phyloP scores from a whole-genome alignment of 2,888 invertebrate genomes.

The Atrina japonica region DNA sequence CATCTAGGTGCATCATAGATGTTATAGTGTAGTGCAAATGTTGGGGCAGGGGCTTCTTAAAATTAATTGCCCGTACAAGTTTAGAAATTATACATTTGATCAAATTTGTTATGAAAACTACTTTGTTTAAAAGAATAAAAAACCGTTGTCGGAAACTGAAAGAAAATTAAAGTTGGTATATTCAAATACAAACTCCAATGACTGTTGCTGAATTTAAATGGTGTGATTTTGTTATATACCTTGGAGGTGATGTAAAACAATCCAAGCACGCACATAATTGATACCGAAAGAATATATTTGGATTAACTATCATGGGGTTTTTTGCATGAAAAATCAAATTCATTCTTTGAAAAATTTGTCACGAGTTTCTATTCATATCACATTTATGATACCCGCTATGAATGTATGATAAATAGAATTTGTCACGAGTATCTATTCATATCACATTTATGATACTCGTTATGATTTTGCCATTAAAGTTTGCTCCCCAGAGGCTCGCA shows the following conservation, averaged over 20 bases:
- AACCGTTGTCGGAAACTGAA: conserved; percentile 6
- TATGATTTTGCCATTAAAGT: too few relatives aligned
- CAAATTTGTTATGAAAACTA: conserved; percentile 22
- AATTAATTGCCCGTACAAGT: conserved; percentile 19
- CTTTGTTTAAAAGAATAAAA: conserved; percentile 4
- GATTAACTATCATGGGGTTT: conserved; percentile 4
- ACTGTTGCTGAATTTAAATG: background rate
- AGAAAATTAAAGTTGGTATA: conserved; percentile 19
- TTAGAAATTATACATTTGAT: conserved; percentile 17
- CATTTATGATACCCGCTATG: too few relatives aligned
- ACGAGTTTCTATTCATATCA: too few relatives aligned
- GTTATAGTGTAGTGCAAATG: conserved; percentile 18
- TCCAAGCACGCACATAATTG: background rate
- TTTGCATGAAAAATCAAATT: background rate
- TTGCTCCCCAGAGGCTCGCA: too few relatives aligned
- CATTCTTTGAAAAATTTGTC: conserved; percentile 15
- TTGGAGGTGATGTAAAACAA: conserved; percentile 4
- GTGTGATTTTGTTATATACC: conserved; percentile 7
- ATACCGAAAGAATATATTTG: conserved; percentile 7
- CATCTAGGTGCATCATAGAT: conserved; percentile 21
- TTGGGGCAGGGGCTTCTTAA: conserved; percentile 5
- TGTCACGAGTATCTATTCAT: too few relatives aligned
- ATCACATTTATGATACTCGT: too few relatives aligned
- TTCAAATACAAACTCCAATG: conserved; percentile 20
- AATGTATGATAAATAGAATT: too few relatives aligned